Percentiles rank a stretch among this genome's conserved stretches.
Evolutionary conservation across 1,140 invertebrate species (phyloP).

Genomic region (Lepidotrigona ventralis): DNA sequence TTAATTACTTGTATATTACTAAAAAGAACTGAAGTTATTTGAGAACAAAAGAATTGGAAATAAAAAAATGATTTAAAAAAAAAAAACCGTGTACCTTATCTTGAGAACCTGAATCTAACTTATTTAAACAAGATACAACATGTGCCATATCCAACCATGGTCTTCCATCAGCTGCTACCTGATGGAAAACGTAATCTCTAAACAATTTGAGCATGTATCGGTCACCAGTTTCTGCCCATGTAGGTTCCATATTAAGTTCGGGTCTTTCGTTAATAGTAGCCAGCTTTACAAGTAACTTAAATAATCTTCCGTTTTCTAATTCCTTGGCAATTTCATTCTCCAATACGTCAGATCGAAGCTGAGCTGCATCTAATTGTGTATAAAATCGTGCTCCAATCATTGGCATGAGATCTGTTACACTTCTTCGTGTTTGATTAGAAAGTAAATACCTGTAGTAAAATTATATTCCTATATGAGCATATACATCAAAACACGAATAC

Average conservation of each 20-base stretch:
- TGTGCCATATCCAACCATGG: constrained; percentile 98
- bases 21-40: not conserved
- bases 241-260: constrained; percentile 95
- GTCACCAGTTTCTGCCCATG: constrained; percentile 98
- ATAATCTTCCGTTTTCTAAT: constrained; percentile 95
- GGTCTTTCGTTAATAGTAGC: constrained; percentile 95
- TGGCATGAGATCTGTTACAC: constrained; percentile 98
- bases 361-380: constrained; percentile 94
- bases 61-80: not conserved
- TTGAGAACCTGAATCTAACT: constrained; percentile 92
- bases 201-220: constrained; percentile 99
- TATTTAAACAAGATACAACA: constrained; percentile 95
- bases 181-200: constrained; percentile 98
- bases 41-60: not conserved
- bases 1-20: not conserved
- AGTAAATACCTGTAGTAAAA: constrained; percentile 86
- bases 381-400: constrained; percentile 99
- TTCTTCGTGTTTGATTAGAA: constrained; percentile 86
- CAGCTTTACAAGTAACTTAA: constrained; percentile 94
- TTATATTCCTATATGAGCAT: constrained; percentile 37
- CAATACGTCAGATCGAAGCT: constrained; percentile 91
- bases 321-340: constrained; percentile 96
- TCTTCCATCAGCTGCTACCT: constrained; percentile 93
- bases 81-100: constrained; percentile 85
- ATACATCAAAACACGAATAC: not conserved